Evolutionary conservation across 2,888 invertebrate genomes (phyloP).

Genomic region (Cyaniris semiargus): DNA sequence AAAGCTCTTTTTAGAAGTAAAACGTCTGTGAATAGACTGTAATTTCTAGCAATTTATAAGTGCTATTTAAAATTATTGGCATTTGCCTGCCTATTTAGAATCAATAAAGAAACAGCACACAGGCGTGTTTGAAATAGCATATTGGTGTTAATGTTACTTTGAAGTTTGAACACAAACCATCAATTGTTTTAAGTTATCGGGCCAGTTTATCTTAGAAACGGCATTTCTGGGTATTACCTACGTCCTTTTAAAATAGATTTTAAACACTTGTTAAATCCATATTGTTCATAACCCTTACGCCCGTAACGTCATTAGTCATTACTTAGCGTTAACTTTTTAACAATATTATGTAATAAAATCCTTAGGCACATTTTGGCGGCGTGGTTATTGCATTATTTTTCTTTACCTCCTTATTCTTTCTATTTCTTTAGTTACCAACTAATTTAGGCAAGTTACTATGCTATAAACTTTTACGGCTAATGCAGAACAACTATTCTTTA

Average conservation of each 20-base stretch:
- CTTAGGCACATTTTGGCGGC: background rate
- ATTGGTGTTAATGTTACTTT: background rate
- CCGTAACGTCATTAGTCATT: background rate
- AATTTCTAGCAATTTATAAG: conserved; percentile 8
- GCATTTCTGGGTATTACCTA: background rate
- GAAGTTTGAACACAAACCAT: background rate
- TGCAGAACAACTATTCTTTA: background rate
- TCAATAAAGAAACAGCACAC: background rate
- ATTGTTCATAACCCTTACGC: background rate
- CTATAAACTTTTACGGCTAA: background rate
- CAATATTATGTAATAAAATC: background rate
- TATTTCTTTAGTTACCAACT: background rate
- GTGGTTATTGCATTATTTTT: background rate
- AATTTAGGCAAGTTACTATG: background rate
- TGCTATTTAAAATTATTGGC: conserved; percentile 8
- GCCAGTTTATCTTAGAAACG: background rate
- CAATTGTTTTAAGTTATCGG: background rate
- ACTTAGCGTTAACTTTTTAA: background rate
- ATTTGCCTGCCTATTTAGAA: background rate
- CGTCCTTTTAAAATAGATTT: background rate
- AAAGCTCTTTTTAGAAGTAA: background rate
- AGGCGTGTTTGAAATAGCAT: background rate
- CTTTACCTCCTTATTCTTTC: background rate
- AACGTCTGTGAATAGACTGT: background rate
- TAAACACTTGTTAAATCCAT: background rate